Conservation (phyloP, 2,888 invertebrate genomes). For the Incurvaria masculella region DNA sequence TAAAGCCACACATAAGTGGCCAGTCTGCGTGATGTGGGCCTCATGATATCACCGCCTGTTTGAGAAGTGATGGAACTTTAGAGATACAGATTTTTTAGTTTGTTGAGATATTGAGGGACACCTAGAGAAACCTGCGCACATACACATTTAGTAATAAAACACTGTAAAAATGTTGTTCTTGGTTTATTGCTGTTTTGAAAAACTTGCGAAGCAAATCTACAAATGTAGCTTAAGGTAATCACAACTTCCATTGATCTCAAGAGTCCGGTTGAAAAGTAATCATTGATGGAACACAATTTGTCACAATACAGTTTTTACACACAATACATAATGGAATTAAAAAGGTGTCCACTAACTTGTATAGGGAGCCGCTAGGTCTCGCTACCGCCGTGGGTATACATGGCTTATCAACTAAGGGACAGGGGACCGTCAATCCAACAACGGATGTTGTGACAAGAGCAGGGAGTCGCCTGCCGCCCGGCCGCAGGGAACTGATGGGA, state of each 20-base stretch:
- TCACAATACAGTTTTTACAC: not conserved
- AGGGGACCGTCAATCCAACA: constrained; percentile 58
- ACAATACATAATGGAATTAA: no score
- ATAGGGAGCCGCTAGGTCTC: not conserved
- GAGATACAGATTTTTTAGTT: no score
- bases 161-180: not conserved
- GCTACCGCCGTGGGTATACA: not conserved
- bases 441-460: constrained; percentile 46
- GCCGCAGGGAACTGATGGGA: constrained; percentile 3
- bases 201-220: constrained; percentile 26
- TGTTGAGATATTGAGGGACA: no score
- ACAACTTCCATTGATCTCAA: constrained; percentile 35
- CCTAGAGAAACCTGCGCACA: no score
- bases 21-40: no score
- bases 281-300: not conserved
- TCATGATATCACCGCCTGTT: no score
- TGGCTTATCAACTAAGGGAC: constrained; percentile 25
- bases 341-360: not conserved
- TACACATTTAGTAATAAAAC: no score
- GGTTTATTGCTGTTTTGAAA: not conserved
- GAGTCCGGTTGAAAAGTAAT: not conserved
- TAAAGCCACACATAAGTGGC: no score
- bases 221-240: constrained; percentile 56
- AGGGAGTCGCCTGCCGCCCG: constrained; percentile 31
- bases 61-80: no score